phyloP scores from a whole-genome alignment of 2,888 invertebrate species.

The Dryocosmus kuriphilus region DNA sequence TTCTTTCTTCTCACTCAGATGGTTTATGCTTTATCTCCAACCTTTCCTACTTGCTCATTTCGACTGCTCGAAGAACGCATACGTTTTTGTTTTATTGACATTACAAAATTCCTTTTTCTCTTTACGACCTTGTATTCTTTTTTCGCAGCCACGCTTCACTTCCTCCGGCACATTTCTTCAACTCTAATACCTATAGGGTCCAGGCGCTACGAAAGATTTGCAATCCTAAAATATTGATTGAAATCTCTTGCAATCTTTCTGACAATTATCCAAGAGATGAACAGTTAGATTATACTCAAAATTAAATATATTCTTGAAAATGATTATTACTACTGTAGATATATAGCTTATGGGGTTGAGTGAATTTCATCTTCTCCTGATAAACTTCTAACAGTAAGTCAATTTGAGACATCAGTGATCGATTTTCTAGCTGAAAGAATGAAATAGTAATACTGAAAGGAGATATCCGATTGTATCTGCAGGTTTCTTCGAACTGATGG shows the following conservation, averaged over 20 bases:
- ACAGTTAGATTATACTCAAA: too few relatives aligned
- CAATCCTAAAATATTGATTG: too few relatives aligned
- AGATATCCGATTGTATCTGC: neutral
- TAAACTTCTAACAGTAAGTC: neutral
- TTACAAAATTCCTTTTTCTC: neutral
- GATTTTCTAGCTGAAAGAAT: neutral
- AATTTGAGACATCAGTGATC: neutral
- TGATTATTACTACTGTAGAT: too few relatives aligned
- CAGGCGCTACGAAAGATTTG: too few relatives aligned
- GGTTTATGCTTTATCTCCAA: neutral
- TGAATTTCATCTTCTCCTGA: too few relatives aligned
- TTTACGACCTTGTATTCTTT: neutral
- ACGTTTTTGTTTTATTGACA: neutral
- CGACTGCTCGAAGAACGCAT: neutral
- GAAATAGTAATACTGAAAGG: slow-evolving; percentile 9
- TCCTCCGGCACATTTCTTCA: neutral
- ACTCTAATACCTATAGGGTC: neutral
- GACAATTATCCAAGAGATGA: too few relatives aligned
- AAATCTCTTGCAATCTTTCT: too few relatives aligned
- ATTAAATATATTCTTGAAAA: too few relatives aligned
- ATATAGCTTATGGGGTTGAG: too few relatives aligned
- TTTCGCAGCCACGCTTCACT: neutral
- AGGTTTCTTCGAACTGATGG: neutral
- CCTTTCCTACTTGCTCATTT: slow-evolving; percentile 2
- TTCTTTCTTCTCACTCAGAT: neutral